A percentile compares a stretch with the other conserved stretches of the same genome.
Conservation (phyloP, 2,888 invertebrate species). For the Mimachlamys varia region DNA sequence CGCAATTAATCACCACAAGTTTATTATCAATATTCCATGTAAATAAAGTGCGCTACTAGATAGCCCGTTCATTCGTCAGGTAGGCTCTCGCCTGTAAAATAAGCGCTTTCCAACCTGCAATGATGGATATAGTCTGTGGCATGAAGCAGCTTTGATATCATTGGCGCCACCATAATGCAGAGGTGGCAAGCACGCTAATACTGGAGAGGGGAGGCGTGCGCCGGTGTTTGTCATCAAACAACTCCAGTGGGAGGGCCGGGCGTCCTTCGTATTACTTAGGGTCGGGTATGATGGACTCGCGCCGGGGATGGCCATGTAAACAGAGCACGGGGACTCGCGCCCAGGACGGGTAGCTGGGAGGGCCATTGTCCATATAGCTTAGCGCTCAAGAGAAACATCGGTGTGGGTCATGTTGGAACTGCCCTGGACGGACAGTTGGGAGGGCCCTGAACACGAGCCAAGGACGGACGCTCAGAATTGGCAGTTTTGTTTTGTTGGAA, state of each 20-base stretch:
- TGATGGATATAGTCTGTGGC: conserved; percentile 7
- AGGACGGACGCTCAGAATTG: too few species aligned
- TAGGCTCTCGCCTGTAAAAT: conserved; percentile 20
- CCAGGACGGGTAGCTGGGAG: too few species aligned
- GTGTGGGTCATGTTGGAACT: too few species aligned
- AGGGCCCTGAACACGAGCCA: too few species aligned
- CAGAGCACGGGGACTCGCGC: too few species aligned
- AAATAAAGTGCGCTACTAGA: background rate
- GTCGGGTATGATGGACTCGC: background rate
- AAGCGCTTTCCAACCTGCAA: conserved; percentile 22
- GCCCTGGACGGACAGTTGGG: too few species aligned
- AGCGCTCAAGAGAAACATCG: too few species aligned
- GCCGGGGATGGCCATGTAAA: background rate
- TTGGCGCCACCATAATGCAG: conserved; percentile 7
- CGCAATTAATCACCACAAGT: conserved; percentile 9
- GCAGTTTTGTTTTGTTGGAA: too few species aligned
- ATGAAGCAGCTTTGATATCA: background rate
- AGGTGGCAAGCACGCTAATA: conserved; percentile 21
- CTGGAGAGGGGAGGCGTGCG: background rate
- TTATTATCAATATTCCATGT: conserved; percentile 27
- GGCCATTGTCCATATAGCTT: too few species aligned
- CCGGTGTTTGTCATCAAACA: background rate
- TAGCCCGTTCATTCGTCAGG: background rate
- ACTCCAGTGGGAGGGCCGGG: background rate
- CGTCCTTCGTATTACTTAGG: background rate